Percentiles rank a stretch among this genome's conserved stretches.
Evolutionary conservation across 2,113 vertebrate species (phyloP).

Genomic region (Neodontobutis hainanensis): DNA sequence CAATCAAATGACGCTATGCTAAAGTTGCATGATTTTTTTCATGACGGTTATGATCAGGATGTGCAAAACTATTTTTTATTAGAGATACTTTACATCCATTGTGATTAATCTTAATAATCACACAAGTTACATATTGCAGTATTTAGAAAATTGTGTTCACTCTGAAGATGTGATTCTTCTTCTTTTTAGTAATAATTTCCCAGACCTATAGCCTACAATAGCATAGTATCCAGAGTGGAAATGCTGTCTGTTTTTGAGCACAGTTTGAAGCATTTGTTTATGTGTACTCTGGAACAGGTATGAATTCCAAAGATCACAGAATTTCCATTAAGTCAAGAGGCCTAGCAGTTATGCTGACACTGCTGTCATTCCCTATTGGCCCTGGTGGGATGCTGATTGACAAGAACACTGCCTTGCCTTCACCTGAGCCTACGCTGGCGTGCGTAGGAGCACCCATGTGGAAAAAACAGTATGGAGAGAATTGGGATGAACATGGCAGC

Average conservation of each 20-base stretch:
- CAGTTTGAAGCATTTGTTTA: constrained; percentile 35
- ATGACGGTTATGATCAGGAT: too few relatives aligned
- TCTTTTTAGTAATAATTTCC: constrained; percentile 25
- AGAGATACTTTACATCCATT: too few relatives aligned
- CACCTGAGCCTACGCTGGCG: constrained; percentile 26
- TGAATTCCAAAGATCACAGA: constrained; percentile 28
- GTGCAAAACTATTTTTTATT: too few relatives aligned
- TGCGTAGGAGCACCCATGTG: constrained; percentile 53
- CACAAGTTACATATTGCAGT: too few relatives aligned
- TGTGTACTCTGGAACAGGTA: constrained; percentile 24
- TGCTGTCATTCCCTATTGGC: constrained; percentile 48
- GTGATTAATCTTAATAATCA: too few relatives aligned
- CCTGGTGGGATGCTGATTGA: constrained; percentile 57
- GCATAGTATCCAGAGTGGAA: constrained; percentile 41
- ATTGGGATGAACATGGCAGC: constrained; percentile 65
- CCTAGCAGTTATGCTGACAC: constrained; percentile 48
- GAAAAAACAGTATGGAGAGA: constrained; percentile 49
- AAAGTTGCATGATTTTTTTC: too few relatives aligned
- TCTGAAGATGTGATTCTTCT: not conserved
- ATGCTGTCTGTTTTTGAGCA: constrained; percentile 41
- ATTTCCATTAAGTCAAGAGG: constrained; percentile 49
- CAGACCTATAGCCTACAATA: constrained; percentile 30
- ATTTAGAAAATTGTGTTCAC: too few relatives aligned
- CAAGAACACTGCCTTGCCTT: constrained; percentile 57
- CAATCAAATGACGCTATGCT: too few relatives aligned